These are phyloP conservation scores for Orcinus orca DNA, from an alignment of 2,113 vertebrate genomes.

Conservation along the genomic window DNA sequence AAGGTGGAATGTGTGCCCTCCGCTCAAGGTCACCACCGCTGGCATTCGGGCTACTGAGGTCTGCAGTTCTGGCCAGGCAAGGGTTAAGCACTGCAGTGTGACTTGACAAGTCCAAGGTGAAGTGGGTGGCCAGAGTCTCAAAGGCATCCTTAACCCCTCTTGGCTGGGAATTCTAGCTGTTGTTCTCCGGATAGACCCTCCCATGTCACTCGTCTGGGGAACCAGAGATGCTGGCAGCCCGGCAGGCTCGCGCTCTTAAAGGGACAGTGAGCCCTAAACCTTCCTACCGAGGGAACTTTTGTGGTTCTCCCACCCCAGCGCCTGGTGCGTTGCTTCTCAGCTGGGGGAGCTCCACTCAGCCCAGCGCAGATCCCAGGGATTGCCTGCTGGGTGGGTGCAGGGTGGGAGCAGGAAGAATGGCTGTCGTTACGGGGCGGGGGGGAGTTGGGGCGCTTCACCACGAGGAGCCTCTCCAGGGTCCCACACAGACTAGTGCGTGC, in stretches of 20 bases:
- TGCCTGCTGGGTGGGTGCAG: fast-evolving
- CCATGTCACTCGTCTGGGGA: conserved; percentile 77
- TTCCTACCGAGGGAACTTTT: neutral
- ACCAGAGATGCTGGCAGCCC: conserved; percentile 56
- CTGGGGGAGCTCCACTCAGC: too few relatives aligned
- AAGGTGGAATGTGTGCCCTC: fast-evolving
- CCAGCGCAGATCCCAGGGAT: fast-evolving
- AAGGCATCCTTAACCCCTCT: conserved; percentile 80
- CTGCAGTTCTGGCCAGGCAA: neutral
- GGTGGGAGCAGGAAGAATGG: neutral
- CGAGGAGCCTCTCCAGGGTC: neutral
- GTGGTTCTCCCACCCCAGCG: neutral
- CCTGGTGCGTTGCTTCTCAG: neutral
- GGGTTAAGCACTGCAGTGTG: conserved; percentile 8
- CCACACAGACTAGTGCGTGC: fast-evolving
- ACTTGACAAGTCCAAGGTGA: conserved; percentile 63
- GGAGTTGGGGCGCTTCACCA: neutral
- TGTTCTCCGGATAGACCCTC: conserved; percentile 71
- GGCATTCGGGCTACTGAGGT: fast-evolving
- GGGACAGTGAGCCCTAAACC: neutral
- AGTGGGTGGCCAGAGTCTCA: conserved; percentile 80
- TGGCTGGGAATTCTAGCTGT: conserved; percentile 78
- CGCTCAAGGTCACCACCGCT: fast-evolving
- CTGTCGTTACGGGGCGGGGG: fast-evolving
- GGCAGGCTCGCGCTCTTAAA: conserved; percentile 24